Evolutionary conservation across 2,888 invertebrate genomes (phyloP).

Genomic region (Deroplatys truncata): DNA sequence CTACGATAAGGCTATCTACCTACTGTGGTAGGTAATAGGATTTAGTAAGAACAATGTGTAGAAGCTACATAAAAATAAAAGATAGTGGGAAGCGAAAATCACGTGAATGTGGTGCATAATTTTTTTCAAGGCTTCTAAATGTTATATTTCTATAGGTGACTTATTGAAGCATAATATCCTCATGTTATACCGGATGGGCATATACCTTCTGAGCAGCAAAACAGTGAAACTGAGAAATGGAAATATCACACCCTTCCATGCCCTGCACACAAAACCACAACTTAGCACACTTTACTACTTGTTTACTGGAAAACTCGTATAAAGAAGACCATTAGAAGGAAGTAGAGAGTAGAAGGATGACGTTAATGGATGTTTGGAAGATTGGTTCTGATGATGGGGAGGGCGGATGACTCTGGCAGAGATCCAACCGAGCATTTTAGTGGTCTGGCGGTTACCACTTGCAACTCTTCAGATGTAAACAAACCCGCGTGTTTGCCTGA

Average conservation of each 20-base stretch:
- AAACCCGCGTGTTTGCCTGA: background rate
- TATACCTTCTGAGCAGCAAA: background rate
- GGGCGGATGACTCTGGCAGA: background rate
- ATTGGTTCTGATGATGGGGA: background rate
- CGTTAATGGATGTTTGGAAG: background rate
- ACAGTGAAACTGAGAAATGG: background rate
- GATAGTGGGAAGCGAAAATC: too few species aligned
- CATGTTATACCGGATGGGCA: too few species aligned
- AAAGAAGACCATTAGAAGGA: background rate
- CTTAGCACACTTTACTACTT: background rate
- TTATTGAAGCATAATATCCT: too few species aligned
- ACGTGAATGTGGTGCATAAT: too few species aligned
- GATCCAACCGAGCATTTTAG: background rate
- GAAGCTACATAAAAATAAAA: too few species aligned
- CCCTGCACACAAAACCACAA: background rate
- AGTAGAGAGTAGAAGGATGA: background rate
- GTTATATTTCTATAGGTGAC: too few species aligned
- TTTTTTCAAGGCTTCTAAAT: too few species aligned
- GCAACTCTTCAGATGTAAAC: background rate
- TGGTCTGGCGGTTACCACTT: background rate
- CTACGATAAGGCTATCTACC: too few species aligned
- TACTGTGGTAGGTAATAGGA: too few species aligned
- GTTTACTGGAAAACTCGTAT: background rate
- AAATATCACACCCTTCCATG: background rate
- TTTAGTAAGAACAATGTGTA: too few species aligned